Base-by-base conservation (phyloP, 2,888 invertebrate species). In the Cantharis lateralis region DNA sequence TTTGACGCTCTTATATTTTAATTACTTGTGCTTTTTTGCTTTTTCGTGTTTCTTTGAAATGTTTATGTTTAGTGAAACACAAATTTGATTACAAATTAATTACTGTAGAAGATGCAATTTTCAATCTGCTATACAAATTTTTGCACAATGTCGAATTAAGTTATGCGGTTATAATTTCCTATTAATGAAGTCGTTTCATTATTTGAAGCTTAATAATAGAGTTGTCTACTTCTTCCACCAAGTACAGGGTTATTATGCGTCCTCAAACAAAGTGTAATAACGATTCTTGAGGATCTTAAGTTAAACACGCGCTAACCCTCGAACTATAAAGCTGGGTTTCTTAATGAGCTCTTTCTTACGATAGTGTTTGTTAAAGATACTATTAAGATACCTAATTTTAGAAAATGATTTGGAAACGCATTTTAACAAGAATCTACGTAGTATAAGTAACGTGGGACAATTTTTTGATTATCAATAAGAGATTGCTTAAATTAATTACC, bases 281-380 rank as follows among this genome's bases (percentile, higher is more conserved):
- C 71, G 77, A 18, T 77, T 77, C 77, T 71, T 68, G 68, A 71
- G 74, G 62, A 64, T 68, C 68, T 68, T 61, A 74, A 64, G 62
- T 18, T 15, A 71, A 66, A 48, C 72, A 76, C 63, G 66, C 20
- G 62, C 71, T 77, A 73, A 71, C 72, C 64, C 69, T 15, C 28
- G 18, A 70, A 72, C 61, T 64, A 48, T 26, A 69, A 72, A 68
- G 66, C 68, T 48, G 32, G 74, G 77, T 62, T 74, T 77, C 76
- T 62, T 74, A 74, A 77, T 68, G 61, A 74, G 68, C 66, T 71
- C 32, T 77, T 74, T 71, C 71, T 73, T 68, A 62, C 76, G 69
- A 72, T 70, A 68, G 63, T 69, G 63, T 63, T 62, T 62, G 63
- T 76, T 62, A 72, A 72, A 24, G 62, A 48, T 62, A 24, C 68